phyloP scores from a whole-genome alignment of 1,140 invertebrate species.

The Drosophila virilis region DNA sequence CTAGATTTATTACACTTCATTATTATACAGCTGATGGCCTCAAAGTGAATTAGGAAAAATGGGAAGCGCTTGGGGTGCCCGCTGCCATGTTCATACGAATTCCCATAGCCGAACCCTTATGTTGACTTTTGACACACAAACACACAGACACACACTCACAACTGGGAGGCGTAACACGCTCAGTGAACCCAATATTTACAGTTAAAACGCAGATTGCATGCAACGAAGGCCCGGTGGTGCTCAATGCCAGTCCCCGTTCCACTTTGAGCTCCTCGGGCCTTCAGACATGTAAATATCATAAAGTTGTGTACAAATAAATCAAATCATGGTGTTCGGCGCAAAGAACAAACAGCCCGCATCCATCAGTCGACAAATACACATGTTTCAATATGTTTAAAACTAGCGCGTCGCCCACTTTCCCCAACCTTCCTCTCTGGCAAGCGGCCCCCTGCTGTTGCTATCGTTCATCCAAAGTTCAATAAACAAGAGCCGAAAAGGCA shows the following conservation, averaged over 20 bases:
- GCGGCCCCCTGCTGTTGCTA: conserved; percentile 24
- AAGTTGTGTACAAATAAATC: conserved; percentile 80
- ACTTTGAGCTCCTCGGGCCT: not conserved
- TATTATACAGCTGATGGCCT: not conserved
- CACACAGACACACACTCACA: not conserved
- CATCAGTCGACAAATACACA: conserved; percentile 63
- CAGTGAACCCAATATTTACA: conserved; percentile 47
- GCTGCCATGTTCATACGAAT: not conserved
- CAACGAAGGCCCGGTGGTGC: conserved; percentile 7
- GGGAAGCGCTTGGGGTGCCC: not conserved
- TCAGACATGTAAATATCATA: conserved; percentile 77
- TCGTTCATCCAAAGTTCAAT: conserved; percentile 66
- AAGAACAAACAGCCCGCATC: conserved; percentile 76
- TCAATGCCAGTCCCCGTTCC: conserved; percentile 25
- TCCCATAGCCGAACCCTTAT: conserved; percentile 5
- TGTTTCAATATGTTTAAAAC: conserved; percentile 67
- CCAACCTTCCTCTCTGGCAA: not conserved
- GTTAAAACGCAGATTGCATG: conserved; percentile 42
- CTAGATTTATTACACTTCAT: not conserved
- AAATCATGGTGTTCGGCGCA: conserved; percentile 59
- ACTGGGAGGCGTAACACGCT: conserved; percentile 13
- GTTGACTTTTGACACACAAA: conserved; percentile 16
- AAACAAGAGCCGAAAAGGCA: conserved; percentile 57
- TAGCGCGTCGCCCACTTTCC: conserved; percentile 19
- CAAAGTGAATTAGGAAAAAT: not conserved